A percentile compares a stretch with the other conserved stretches of the same genome.
These are phyloP conservation scores for Synanthedon vespiformis DNA, from an alignment of 2,888 invertebrate species.

Conservation along the genomic window DNA sequence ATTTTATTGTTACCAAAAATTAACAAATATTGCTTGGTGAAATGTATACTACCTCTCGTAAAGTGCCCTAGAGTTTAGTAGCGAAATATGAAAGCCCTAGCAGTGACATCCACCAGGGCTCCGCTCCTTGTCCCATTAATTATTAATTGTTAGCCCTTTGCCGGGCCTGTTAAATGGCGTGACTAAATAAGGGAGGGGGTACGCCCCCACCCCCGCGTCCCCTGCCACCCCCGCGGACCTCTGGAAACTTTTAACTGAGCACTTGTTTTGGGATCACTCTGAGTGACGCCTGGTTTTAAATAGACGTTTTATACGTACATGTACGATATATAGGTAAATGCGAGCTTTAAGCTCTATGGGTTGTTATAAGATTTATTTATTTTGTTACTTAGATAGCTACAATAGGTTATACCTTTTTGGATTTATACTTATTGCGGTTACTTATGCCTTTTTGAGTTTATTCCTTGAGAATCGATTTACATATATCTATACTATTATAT, in stretches of 20 bases:
- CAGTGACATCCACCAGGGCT: constrained; percentile 11
- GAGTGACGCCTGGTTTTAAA: constrained; percentile 15
- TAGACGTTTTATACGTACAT: neutral
- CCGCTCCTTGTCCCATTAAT: constrained; percentile 16
- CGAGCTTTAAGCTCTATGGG: neutral
- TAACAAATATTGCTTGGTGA: too few relatives aligned
- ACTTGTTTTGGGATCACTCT: constrained; percentile 43
- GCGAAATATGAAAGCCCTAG: constrained; percentile 19
- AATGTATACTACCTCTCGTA: too few relatives aligned
- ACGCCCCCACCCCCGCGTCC: constrained; percentile 17
- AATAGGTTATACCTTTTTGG: too few relatives aligned
- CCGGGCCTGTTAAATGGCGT: constrained; percentile 55
- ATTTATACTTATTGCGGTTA: too few relatives aligned
- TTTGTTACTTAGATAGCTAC: too few relatives aligned
- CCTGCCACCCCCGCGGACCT: constrained; percentile 12
- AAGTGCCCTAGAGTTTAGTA: neutral
- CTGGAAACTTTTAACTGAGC: constrained; percentile 32
- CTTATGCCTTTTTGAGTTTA: too few relatives aligned
- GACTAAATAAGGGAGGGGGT: constrained; percentile 52
- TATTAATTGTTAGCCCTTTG: constrained; percentile 58
- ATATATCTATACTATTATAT: too few relatives aligned
- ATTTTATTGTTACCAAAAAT: too few relatives aligned
- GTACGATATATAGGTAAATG: too few relatives aligned
- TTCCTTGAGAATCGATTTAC: too few relatives aligned
- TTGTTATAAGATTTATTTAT: too few relatives aligned